Evolutionary conservation across 2,797 vertebrate genomes (phyloP).

Genomic region (Rhinoraja longicauda): DNA sequence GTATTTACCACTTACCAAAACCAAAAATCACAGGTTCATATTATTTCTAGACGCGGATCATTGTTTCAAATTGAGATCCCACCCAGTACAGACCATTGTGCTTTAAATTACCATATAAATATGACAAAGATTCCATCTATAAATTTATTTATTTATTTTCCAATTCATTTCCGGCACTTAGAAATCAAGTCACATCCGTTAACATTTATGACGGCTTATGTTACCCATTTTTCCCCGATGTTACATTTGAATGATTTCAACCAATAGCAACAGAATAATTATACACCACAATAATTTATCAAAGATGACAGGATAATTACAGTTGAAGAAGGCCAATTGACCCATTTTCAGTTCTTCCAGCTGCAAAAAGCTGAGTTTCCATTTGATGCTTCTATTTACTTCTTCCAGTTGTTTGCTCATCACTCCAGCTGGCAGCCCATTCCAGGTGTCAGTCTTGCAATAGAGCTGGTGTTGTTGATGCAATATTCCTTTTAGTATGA

Average conservation of each 20-base stretch:
- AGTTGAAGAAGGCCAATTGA: background rate
- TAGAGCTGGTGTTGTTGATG: background rate
- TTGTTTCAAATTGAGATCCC: background rate
- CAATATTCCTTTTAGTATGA: background rate
- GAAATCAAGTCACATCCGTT: background rate
- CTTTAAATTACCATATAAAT: background rate
- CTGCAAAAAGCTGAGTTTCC: background rate
- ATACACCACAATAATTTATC: background rate
- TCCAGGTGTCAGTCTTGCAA: background rate
- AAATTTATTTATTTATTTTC: background rate
- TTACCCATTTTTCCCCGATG: background rate
- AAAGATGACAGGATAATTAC: constrained; percentile 22
- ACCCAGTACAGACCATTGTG: background rate
- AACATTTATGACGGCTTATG: background rate
- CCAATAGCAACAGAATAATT: background rate
- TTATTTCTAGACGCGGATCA: background rate
- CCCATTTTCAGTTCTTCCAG: background rate
- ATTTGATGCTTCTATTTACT: background rate
- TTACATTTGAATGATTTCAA: background rate
- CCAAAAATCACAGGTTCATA: background rate
- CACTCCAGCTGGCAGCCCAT: background rate
- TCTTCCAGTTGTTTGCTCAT: background rate
- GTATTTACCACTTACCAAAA: background rate
- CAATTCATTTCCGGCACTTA: background rate
- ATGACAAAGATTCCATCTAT: background rate